Base-by-base conservation (phyloP, 1,140 invertebrate genomes). In the Pseudomyrmex concolor region DNA sequence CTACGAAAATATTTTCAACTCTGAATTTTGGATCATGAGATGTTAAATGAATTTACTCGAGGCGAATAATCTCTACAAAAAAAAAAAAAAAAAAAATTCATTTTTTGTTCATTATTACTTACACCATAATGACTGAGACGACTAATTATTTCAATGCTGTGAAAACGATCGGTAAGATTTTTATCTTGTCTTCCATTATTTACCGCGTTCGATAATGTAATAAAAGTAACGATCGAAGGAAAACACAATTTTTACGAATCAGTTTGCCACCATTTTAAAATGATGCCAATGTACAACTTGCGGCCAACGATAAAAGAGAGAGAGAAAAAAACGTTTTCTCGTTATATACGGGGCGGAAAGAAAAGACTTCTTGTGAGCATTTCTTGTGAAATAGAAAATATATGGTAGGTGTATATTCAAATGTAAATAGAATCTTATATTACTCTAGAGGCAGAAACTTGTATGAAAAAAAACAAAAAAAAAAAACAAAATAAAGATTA, bases 361-460 rank as follows among this genome's bases (percentile, higher is more conserved):
- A 74, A 63, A 63, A 82, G 70, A 74, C 48, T 82, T 73, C 19
- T 51, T 59, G 63, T 60, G 66, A 83, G 45, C 43, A 78, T 83
- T 83, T 78, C 34, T 48, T 83, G 82, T 78, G 64, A 83, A 34
- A 83, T 83, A 83, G 63, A 67, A 66, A 76, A 62, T 19, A 25
- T 68, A 19, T 66, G 0, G 34, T 78, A 19, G 50, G 60, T 83
- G 82, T 66, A 59, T 67, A 67, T 83, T 34, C 55, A 59, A 83
- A 19, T 83, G 82, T 83, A 83, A 83, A 83, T 83, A 83, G 81
- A 76, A 12, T 68, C 72, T 78, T 77, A 78, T 34, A 59, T 80
- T 80, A 78, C 19, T 67, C 60, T 34, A 34, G 25, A 78, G 57
- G 43, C 34, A 67, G 59, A 62, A 80, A 70, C 82, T 77, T 86